Evolutionary conservation across 2,113 vertebrate species (phyloP), one percentile per base, ranked within the genome.

Genomic region (Plecturocebus donacophilus): DNA sequence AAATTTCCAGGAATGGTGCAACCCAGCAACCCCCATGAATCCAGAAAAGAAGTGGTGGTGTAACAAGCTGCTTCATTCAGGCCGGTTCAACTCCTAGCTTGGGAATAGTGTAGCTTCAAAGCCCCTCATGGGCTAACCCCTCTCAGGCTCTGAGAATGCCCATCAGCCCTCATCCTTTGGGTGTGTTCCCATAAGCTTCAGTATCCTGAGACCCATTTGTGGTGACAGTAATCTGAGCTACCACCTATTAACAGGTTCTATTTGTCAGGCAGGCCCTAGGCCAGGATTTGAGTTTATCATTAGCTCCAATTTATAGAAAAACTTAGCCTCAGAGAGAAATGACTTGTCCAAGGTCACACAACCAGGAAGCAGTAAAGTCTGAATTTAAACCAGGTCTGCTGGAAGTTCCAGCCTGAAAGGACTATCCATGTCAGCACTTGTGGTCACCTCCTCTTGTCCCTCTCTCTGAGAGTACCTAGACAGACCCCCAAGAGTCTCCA

Each of bases 11-110:
- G 20, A 61, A 49, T 6, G 32, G 49, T 8, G 52, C 25, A 19
- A 2, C 75, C 61, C 45, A 40, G 25, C 8, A 2, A 10, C 25
- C 27, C 8, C 9, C 21, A 0, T 0, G 0, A 10, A 2, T 42
- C 77, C 92, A 76, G 86, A 68, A 68, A 42, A 80, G 80, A 35
- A 49, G 68, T 8, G 38, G n/a, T 7, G 5, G n/a, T 25, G 25
- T 52, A 66, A 19, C 12, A 12, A 16, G 11, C 12, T 3, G 49
- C 56, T 40, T 52, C 40, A 27, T 19, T 64, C 58, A n/a, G 64
- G 30, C 45, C n/a, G 13, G 40, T 4, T 23, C 30, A 7, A 7
- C 90, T 71, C 21, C 87, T 23, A 2, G 12, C 88, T 54, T 66
- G 10, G 40, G 11, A 64, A 70, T 20, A 66, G 30, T 70, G 16